A percentile compares a stretch with the other conserved stretches of the same genome.
phyloP scores from a whole-genome alignment of 2,113 vertebrate species.

The Pedionomus torquatus region DNA sequence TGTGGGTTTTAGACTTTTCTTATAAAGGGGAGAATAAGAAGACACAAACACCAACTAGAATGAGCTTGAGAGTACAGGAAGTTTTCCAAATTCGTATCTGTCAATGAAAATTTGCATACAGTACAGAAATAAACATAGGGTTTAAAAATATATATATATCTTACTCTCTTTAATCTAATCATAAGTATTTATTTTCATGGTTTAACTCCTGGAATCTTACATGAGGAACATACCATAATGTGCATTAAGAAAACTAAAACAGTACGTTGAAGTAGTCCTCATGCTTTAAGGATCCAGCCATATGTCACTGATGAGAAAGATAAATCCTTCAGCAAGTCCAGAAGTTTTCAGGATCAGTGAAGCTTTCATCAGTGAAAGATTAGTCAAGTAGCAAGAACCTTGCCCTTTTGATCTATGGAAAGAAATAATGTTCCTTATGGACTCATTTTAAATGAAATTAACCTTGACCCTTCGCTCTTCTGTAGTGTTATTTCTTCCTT shows the following conservation, averaged over 20 bases:
- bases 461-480: background rate
- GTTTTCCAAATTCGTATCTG: background rate
- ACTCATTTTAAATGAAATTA: background rate
- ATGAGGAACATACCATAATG: background rate
- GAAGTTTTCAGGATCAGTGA: background rate
- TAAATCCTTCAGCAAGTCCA: background rate
- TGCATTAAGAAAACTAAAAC: background rate
- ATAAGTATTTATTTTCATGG: background rate
- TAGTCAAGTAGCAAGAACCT: background rate
- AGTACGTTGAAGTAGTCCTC: background rate
- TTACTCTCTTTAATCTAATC: background rate
- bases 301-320: background rate
- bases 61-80: background rate
- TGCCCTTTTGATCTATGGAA: background rate
- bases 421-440: background rate
- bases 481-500: background rate
- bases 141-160: background rate
- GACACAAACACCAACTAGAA: background rate
- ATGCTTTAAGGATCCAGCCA: background rate
- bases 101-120: background rate
- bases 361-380: background rate
- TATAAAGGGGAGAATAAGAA: accelerated
- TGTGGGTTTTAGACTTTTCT: background rate
- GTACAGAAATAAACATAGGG: background rate
- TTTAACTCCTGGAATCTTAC: background rate